These are phyloP conservation scores for Vimba vimba DNA, from an alignment of 2,113 vertebrate species.

Conservation along the genomic window DNA sequence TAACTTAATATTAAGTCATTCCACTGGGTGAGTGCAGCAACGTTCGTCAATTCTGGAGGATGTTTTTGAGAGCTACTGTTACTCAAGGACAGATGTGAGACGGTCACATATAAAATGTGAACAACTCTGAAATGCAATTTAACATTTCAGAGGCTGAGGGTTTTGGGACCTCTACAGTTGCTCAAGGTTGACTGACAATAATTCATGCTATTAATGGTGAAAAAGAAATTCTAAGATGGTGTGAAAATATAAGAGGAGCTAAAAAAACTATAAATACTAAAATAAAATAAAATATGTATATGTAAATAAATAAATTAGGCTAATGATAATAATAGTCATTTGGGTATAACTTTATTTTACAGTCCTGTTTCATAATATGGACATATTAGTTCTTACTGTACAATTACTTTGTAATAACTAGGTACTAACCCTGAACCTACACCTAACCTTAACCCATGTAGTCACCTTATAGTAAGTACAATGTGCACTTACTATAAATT, in stretches of 20 bases:
- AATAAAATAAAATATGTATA: background rate
- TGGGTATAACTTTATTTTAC: no score
- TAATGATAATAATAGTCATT: background rate
- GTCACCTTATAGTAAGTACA: no score
- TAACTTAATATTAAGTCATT: background rate
- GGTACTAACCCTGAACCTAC: no score
- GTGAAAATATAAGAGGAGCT: background rate
- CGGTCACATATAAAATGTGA: background rate
- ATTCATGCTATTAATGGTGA: background rate
- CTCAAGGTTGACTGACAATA: conserved; percentile 37
- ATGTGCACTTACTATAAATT: no score
- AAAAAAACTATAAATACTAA: background rate
- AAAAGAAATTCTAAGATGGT: background rate
- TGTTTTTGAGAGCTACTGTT: background rate
- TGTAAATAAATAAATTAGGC: background rate
- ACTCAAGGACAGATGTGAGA: conserved; percentile 21
- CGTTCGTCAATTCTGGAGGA: background rate
- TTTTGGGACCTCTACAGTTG: conserved; percentile 11
- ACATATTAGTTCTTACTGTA: no score
- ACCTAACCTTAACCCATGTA: no score
- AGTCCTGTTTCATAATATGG: no score
- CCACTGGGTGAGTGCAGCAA: background rate
- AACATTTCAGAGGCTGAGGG: conserved; percentile 4
- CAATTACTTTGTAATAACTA: no score
- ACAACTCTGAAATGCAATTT: conserved; percentile 33